Base-by-base conservation (phyloP, 2,888 invertebrate species). In the Mactromeris polynyma region DNA sequence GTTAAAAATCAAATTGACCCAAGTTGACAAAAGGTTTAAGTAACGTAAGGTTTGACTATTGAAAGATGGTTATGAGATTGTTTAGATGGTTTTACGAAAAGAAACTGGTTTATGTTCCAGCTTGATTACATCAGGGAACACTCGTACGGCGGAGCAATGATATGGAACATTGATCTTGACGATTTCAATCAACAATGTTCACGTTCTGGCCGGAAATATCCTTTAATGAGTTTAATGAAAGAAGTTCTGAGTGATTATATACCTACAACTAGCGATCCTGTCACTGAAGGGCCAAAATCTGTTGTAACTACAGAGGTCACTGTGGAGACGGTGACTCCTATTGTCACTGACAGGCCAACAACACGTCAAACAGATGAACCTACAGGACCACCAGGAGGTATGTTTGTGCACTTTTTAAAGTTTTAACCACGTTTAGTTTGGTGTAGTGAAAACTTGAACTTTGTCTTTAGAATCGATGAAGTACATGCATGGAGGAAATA, bases 121-220 rank as follows among this genome's bases (percentile, higher is more conserved):
- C 80, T 91, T 1, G 19, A 86, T 7, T 93, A 91, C 83, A 89
- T 93, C 21, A 84, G 81, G 33, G 85, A 87, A 0, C 58, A 92
- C 17, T 85, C 79, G 1, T 93, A 84, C 83, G 94, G 93, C 14
- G 94, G 94, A 11, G 94, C 94, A 4, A 94, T 94, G 94, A 89
- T 94, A 2, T 94, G 94, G 94, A 91, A 92, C 42, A 83, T 94
- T 31, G 90, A 89, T 64, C 85, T 94, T 17, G 94, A 94, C 77
- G 94, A 94, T 86, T 93, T 93, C 82, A 89, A 81, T 19, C 19
- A 81, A 26, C 80, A 58, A 0, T 93, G 93, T 86, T 31, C 85
- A 14, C 64, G 42, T 0, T 88, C 90, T 21, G 82, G 31, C 2
- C 38, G 88, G 9, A 88, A 36, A 19, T 93, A 89, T 80, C 93